Conservation (phyloP, 2,888 invertebrate genomes). For the Acronicta alni region DNA sequence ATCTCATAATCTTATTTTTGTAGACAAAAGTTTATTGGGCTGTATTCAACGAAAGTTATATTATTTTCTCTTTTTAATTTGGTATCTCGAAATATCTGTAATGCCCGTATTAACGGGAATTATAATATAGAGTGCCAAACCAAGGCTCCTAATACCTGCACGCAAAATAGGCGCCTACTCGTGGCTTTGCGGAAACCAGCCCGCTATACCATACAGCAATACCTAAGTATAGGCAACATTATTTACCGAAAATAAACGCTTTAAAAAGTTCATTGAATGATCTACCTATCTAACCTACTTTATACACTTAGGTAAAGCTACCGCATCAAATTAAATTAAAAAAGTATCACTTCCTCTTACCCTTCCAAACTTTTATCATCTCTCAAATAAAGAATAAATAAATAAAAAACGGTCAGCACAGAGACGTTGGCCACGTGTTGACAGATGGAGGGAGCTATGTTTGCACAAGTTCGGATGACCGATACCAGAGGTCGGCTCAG, state of each 20-base stretch:
- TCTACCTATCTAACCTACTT: background rate
- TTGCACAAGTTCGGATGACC: slow-evolving; percentile 72
- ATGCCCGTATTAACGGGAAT: too few species aligned
- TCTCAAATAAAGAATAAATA: slow-evolving; percentile 31
- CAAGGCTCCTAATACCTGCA: too few species aligned
- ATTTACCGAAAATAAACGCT: too few species aligned
- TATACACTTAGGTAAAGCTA: slow-evolving; percentile 1
- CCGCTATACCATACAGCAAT: too few species aligned
- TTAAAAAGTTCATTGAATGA: background rate
- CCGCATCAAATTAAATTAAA: slow-evolving; percentile 1
- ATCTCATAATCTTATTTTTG: slow-evolving; percentile 3
- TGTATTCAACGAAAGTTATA: background rate
- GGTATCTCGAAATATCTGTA: too few species aligned
- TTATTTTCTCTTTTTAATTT: too few species aligned
- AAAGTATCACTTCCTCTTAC: slow-evolving; percentile 11
- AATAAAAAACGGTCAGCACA: slow-evolving; percentile 40
- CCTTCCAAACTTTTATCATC: slow-evolving; percentile 16
- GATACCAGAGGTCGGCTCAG: slow-evolving; percentile 73
- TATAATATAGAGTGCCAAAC: too few species aligned
- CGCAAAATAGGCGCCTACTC: too few species aligned
- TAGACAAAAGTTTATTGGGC: background rate
- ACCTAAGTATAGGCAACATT: too few species aligned
- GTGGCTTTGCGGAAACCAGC: too few species aligned
- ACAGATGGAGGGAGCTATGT: slow-evolving; percentile 77
- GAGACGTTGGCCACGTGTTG: slow-evolving; percentile 67